Conservation (phyloP, 2,888 invertebrate genomes). For the Drosophila lacicola region DNA sequence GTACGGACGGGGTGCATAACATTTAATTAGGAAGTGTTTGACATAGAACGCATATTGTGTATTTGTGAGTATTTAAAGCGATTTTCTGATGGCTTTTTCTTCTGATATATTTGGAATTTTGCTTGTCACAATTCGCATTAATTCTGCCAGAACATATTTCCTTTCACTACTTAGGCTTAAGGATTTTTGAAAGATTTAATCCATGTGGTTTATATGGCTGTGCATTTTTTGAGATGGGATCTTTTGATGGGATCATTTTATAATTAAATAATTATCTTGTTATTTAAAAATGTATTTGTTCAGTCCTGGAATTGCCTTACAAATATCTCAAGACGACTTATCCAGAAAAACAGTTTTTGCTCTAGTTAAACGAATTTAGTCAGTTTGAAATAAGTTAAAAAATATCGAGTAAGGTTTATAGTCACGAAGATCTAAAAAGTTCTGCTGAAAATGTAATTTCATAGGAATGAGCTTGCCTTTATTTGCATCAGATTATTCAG, state of each 20-base stretch:
- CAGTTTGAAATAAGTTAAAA: too few relatives aligned
- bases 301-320: too few relatives aligned
- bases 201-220: not conserved
- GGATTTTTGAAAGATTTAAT: constrained; percentile 2
- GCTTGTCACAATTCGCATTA: not conserved
- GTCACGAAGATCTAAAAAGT: too few relatives aligned
- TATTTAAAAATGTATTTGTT: too few relatives aligned
- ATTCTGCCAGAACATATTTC: too few relatives aligned
- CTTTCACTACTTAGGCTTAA: not conserved
- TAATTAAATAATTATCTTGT: not conserved
- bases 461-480: not conserved
- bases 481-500: not conserved
- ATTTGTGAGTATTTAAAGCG: constrained; percentile 6
- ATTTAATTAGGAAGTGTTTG: constrained; percentile 21
- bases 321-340: too few relatives aligned
- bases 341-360: too few relatives aligned
- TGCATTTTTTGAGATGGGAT: not conserved
- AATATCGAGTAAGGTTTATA: too few relatives aligned
- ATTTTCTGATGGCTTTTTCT: not conserved
- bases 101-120: not conserved
- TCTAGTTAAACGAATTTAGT: too few relatives aligned
- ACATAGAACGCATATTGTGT: not conserved
- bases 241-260: not conserved
- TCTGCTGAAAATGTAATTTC: not conserved
- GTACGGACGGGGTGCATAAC: constrained; percentile 2